These are phyloP conservation scores for Isichthys henryi DNA, from an alignment of 2,113 vertebrate species.

Conservation along the genomic window DNA sequence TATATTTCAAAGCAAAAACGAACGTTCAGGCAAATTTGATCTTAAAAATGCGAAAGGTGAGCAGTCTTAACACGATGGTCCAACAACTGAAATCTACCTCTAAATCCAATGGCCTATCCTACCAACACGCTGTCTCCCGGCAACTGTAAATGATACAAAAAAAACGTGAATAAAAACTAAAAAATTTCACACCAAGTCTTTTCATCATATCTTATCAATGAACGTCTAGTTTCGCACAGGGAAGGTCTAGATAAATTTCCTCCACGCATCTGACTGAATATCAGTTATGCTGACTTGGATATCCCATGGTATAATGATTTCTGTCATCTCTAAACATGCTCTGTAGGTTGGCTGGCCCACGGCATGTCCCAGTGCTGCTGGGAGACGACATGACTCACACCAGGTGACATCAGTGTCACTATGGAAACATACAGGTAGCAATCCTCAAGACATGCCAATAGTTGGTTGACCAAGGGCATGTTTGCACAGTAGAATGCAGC, in stretches of 20 bases:
- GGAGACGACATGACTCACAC: neutral
- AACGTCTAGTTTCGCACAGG: neutral
- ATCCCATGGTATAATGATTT: neutral
- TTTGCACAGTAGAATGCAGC: neutral
- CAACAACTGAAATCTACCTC: too few species aligned
- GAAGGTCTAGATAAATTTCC: neutral
- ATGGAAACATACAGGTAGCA: neutral
- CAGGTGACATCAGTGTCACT: neutral
- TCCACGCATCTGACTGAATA: neutral
- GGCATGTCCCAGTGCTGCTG: constrained; percentile 31
- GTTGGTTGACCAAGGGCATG: constrained; percentile 45
- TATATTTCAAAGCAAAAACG: neutral
- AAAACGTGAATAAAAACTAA: neutral
- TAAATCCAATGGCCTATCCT: neutral
- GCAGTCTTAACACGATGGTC: neutral
- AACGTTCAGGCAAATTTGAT: neutral
- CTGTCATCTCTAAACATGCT: constrained; percentile 31
- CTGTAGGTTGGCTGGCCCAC: constrained; percentile 79
- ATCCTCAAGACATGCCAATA: constrained; percentile 22
- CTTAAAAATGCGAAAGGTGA: neutral
- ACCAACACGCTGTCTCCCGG: neutral
- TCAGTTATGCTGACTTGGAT: neutral
- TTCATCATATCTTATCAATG: neutral
- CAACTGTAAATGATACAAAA: neutral
- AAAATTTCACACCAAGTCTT: neutral